These are phyloP conservation scores for Myiothlypis coronata DNA, from an alignment of 2,797 vertebrate genomes.

Conservation along the genomic window DNA sequence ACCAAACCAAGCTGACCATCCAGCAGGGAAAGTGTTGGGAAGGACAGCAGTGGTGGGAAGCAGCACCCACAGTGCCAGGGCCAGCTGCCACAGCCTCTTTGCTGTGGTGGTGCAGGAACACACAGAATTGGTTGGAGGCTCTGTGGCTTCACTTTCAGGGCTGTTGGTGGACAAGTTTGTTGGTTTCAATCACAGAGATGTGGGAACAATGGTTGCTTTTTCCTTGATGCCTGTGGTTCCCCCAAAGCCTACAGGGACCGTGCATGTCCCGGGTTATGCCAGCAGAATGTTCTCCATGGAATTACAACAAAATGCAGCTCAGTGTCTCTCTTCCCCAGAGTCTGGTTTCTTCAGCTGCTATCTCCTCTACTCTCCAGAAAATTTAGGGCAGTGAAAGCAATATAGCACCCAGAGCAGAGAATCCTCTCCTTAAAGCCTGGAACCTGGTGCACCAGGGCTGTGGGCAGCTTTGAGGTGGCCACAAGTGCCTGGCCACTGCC, in stretches of 20 bases:
- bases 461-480: not conserved
- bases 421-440: not conserved
- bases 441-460: not conserved
- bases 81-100: not conserved
- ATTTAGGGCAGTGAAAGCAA: not conserved
- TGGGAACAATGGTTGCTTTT: not conserved
- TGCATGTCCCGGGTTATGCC: not conserved
- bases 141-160: not conserved
- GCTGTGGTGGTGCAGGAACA: not conserved
- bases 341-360: not conserved
- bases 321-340: not conserved
- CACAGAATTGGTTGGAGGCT: not conserved
- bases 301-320: not conserved
- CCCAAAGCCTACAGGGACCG: not conserved
- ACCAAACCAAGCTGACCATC: not conserved
- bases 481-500: not conserved
- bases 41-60: not conserved
- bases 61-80: not conserved
- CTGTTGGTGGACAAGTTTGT: not conserved
- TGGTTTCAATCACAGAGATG: not conserved
- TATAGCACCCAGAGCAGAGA: not conserved
- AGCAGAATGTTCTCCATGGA: not conserved
- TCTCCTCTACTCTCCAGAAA: not conserved
- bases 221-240: constrained; percentile 13
- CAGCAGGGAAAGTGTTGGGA: not conserved